Conservation (phyloP, 2,797 vertebrate genomes). For the Clangula hyemalis region DNA sequence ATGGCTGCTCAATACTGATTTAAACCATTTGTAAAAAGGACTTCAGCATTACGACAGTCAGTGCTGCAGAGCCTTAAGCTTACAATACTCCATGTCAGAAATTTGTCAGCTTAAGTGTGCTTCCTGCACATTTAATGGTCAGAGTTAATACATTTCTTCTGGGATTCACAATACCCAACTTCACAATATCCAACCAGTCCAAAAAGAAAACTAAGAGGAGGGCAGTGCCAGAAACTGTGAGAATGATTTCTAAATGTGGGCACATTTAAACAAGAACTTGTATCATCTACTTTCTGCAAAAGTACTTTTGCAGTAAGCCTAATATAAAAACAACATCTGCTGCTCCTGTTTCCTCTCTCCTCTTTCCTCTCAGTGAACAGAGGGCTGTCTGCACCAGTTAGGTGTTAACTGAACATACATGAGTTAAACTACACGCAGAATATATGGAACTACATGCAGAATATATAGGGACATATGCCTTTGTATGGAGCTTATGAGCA, state of each 20-base stretch:
- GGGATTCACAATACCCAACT: not conserved
- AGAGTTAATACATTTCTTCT: not conserved
- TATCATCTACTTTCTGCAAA: not conserved
- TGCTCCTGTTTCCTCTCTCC: not conserved
- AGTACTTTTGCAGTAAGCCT: not conserved
- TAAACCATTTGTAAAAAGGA: not conserved
- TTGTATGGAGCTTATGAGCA: not conserved
- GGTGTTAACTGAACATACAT: not conserved
- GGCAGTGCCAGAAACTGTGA: not conserved
- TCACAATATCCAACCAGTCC: not conserved
- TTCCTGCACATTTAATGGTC: not conserved
- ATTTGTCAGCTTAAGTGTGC: not conserved
- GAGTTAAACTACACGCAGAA: not conserved
- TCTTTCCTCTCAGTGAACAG: not conserved
- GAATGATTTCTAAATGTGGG: not conserved
- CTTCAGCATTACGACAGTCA: not conserved
- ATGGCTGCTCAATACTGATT: not conserved
- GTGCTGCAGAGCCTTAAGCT: not conserved
- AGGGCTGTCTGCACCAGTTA: not conserved
- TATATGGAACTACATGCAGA: not conserved
- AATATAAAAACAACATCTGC: rapidly evolving
- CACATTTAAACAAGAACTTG: not conserved
- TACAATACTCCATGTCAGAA: not conserved
- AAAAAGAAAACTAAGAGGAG: not conserved
- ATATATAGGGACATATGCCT: not conserved